Evolutionary conservation across 2,797 vertebrate genomes (phyloP).

Genomic region (Enteromius paludinosus): DNA sequence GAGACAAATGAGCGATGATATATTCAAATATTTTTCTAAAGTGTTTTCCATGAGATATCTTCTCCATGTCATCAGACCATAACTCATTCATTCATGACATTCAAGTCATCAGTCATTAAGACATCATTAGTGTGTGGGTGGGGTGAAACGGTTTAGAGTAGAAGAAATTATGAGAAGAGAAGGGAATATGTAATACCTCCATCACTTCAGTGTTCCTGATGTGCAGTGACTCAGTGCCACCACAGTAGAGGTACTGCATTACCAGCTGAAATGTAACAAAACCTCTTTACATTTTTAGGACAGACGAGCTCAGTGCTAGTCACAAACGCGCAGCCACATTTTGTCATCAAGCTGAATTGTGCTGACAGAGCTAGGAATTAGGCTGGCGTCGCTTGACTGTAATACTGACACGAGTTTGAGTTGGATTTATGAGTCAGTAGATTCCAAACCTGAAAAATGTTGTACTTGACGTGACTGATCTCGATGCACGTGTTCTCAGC

Average conservation of each 20-base stretch:
- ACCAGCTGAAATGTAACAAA: conserved; percentile 87
- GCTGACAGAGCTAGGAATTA: conserved; percentile 13
- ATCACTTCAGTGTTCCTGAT: conserved; percentile 98
- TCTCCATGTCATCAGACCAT: background rate
- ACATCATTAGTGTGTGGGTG: conserved; percentile 6
- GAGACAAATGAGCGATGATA: conserved; percentile 7
- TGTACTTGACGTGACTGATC: conserved; percentile 98
- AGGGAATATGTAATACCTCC: conserved; percentile 82
- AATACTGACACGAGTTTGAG: background rate
- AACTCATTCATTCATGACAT: conserved; percentile 3
- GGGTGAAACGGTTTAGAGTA: background rate
- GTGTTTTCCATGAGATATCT: conserved; percentile 18
- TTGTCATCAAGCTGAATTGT: background rate
- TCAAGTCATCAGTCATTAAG: conserved; percentile 18
- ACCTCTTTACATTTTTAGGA: conserved; percentile 14
- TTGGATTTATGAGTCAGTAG: background rate
- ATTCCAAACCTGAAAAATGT: conserved; percentile 85
- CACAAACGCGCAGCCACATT: background rate
- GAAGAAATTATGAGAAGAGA: background rate
- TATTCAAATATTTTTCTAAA: background rate
- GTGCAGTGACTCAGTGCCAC: conserved; percentile 93
- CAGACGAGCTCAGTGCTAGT: background rate
- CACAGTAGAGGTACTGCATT: conserved; percentile 98
- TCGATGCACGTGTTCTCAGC: conserved; percentile 97
- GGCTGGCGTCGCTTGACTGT: background rate